Conservation (phyloP, 2,113 vertebrate species). For the Bujurquina vittata region DNA sequence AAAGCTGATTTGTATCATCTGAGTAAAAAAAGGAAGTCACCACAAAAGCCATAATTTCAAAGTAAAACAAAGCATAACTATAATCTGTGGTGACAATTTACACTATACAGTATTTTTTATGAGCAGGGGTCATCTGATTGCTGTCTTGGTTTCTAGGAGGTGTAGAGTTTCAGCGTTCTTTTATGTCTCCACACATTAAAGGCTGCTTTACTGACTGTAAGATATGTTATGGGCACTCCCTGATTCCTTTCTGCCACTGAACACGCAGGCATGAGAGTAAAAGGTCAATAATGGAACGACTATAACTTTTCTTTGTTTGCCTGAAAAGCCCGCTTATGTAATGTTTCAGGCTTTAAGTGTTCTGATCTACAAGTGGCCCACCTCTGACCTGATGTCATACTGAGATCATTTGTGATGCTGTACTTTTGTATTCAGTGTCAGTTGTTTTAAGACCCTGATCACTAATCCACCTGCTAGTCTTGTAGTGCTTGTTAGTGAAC, state of each 20-base stretch:
- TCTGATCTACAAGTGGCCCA: accelerated
- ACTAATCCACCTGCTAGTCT: not conserved
- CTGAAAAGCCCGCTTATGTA: not conserved
- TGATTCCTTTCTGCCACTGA: constrained; percentile 22
- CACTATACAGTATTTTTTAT: not conserved
- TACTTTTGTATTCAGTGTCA: not conserved
- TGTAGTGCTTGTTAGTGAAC: not conserved
- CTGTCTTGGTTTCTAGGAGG: not conserved
- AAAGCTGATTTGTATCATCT: not conserved
- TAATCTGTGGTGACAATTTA: not conserved
- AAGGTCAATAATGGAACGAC: not conserved
- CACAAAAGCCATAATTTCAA: not conserved
- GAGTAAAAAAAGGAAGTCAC: not conserved
- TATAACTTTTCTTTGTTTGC: not conserved
- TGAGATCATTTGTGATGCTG: not conserved
- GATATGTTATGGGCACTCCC: constrained; percentile 49
- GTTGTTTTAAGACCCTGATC: not conserved
- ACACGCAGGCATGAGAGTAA: not conserved
- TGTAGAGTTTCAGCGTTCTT: constrained; percentile 44
- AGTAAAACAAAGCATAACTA: not conserved
- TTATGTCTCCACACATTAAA: constrained; percentile 10
- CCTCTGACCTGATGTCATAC: not conserved
- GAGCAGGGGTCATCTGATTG: not conserved
- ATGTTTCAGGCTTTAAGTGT: not conserved
- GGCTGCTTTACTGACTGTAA: not conserved